These are phyloP conservation scores for Meloe dianella DNA, from an alignment of 2,888 invertebrate genomes.

Conservation along the genomic window DNA sequence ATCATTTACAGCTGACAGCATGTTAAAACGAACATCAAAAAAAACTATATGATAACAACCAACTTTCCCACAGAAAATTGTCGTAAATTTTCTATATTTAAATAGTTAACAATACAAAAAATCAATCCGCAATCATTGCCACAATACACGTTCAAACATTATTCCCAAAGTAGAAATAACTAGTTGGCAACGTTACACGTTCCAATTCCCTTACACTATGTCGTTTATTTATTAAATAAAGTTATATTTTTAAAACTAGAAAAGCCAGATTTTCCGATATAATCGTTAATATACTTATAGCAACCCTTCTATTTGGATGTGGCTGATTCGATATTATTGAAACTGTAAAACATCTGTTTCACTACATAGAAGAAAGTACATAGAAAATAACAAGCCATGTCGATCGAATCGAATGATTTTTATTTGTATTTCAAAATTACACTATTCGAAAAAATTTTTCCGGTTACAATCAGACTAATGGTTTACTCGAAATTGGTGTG, in stretches of 20 bases:
- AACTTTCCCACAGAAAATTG: not conserved
- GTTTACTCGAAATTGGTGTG: too few species aligned
- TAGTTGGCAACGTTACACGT: not conserved
- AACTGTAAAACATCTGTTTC: too few species aligned
- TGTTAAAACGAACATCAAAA: not conserved
- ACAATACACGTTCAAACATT: not conserved
- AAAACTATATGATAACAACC: not conserved
- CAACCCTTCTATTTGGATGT: too few species aligned
- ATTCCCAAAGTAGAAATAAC: not conserved
- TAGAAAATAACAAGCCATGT: too few species aligned
- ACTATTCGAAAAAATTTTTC: too few species aligned
- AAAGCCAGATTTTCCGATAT: not conserved
- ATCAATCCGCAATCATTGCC: not conserved
- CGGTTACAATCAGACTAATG: too few species aligned
- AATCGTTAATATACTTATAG: too few species aligned
- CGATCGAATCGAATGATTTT: too few species aligned
- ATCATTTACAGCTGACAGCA: constrained; percentile 11
- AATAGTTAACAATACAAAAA: not conserved
- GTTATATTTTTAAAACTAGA: not conserved
- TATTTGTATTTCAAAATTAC: too few species aligned
- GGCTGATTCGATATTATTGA: too few species aligned
- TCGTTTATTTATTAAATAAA: not conserved
- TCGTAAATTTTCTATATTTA: not conserved
- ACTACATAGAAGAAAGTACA: too few species aligned
- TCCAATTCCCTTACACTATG: not conserved